phyloP scores from a whole-genome alignment of 2,113 vertebrate genomes.

The Carassius gibelio region DNA sequence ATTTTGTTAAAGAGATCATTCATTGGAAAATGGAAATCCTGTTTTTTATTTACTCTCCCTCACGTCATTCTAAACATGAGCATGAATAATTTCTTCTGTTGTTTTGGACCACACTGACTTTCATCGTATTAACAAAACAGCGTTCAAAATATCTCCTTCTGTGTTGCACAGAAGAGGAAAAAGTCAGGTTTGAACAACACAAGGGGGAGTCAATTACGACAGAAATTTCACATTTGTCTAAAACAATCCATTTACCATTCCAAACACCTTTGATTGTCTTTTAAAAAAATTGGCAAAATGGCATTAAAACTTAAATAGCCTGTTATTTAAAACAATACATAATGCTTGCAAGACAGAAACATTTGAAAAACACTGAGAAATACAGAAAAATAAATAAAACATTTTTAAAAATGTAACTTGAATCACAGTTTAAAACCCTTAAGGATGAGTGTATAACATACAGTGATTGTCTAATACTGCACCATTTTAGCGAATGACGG shows the following conservation, averaged over 20 bases:
- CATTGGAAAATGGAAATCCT: not conserved
- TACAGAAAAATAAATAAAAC: slow-evolving; percentile 52
- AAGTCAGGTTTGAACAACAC: not conserved
- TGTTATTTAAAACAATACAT: slow-evolving; percentile 1
- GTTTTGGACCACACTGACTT: not conserved
- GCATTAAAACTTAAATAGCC: slow-evolving; percentile 21
- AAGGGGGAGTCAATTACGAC: not conserved
- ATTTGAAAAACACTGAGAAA: not conserved
- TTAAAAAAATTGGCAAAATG: slow-evolving; percentile 27
- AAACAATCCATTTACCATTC: not conserved
- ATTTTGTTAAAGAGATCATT: not conserved
- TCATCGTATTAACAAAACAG: not conserved
- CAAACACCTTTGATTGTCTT: slow-evolving; percentile 55
- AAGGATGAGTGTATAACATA: slow-evolving; percentile 35
- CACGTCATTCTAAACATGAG: not conserved
- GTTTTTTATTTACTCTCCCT: not conserved
- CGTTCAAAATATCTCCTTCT: not conserved
- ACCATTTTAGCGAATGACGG: slow-evolving; percentile 22
- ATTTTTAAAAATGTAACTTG: not conserved
- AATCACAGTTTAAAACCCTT: slow-evolving; percentile 44
- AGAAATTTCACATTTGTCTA: not conserved
- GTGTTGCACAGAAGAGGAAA: not conserved
- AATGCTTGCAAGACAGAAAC: slow-evolving; percentile 32
- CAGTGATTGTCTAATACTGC: slow-evolving; percentile 64
- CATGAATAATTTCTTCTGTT: not conserved